Conservation (phyloP, 2,113 vertebrate species). For the Hyaena hyaena region DNA sequence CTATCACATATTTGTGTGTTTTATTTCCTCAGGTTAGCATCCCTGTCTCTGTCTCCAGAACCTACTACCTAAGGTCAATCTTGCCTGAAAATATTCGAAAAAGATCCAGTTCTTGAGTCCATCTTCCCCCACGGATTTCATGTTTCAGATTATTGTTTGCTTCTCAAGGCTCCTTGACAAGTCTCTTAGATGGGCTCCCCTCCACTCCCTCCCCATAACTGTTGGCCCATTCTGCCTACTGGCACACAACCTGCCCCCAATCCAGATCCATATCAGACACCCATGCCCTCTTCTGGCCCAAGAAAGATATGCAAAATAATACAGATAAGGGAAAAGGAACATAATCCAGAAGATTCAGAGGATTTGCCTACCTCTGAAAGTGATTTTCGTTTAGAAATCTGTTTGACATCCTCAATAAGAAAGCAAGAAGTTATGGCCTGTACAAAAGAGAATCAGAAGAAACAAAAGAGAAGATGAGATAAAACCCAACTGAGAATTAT, state of each 20-base stretch:
- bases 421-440: not conserved
- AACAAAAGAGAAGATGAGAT: not conserved
- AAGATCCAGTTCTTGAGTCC: conserved; percentile 2
- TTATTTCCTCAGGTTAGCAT: not conserved
- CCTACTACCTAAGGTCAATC: not conserved
- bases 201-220: not conserved
- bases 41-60: not conserved
- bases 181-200: not conserved
- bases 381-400: not conserved
- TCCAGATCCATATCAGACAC: not conserved
- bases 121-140: not conserved
- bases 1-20: not conserved
- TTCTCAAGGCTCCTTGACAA: not conserved
- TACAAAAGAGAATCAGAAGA: not conserved
- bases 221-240: not conserved
- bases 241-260: not conserved
- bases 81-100: not conserved
- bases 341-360: not conserved
- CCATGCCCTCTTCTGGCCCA: not conserved
- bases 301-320: not conserved
- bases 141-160: conserved; percentile 16
- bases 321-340: not conserved
- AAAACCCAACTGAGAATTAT: not conserved
- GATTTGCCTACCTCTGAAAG: conserved; percentile 24
- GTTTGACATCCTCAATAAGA: not conserved